These are phyloP conservation scores for Bombus huntii DNA, from an alignment of 1,140 invertebrate genomes.

Conservation along the genomic window DNA sequence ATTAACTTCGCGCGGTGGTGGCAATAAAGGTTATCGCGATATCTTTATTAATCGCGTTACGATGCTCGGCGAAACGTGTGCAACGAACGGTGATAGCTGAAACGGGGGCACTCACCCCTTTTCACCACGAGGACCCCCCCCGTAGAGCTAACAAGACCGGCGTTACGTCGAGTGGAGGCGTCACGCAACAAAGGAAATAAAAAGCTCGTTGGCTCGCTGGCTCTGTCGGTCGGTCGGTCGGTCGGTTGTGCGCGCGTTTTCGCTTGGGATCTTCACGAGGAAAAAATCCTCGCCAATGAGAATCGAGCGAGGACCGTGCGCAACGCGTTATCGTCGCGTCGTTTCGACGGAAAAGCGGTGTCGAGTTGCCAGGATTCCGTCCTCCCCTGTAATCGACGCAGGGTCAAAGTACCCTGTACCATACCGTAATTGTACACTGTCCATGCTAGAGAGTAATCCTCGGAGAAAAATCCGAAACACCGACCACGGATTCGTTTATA, in stretches of 20 bases:
- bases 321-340: neutral
- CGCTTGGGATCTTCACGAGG: conserved; percentile 1
- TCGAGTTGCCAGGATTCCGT: conserved; percentile 38
- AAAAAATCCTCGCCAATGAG: conserved; percentile 2
- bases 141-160: conserved; percentile 15
- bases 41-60: conserved; percentile 62
- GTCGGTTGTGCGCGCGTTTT: neutral
- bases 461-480: conserved; percentile 37
- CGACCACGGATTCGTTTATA: conserved; percentile 36
- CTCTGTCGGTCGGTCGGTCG: neutral
- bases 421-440: conserved; percentile 29
- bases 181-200: conserved; percentile 37
- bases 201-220: neutral
- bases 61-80: conserved; percentile 15
- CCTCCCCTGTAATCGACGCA: conserved; percentile 34
- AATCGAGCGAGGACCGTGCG: neutral
- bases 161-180: conserved; percentile 28
- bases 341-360: neutral
- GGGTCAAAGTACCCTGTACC: conserved; percentile 31
- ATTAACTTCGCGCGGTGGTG: neutral
- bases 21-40: conserved; percentile 45
- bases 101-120: conserved; percentile 36
- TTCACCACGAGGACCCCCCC: neutral
- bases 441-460: conserved; percentile 16
- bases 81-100: neutral